Base-by-base conservation (phyloP, 2,113 vertebrate species). In the Chroicocephalus ridibundus region DNA sequence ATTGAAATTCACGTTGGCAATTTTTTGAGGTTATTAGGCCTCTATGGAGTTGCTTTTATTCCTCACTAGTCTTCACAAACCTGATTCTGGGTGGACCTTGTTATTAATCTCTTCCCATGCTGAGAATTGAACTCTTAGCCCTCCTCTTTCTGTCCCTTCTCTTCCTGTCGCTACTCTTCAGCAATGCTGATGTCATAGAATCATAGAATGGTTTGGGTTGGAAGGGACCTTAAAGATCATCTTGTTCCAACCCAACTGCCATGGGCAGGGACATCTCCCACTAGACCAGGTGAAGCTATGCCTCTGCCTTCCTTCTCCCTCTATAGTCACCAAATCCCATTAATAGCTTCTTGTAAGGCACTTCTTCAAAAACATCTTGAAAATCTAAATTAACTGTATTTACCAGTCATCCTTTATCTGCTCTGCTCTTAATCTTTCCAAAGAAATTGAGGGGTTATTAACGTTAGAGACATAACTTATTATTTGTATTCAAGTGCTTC, bases 41-140 rank as follows among this genome's bases (percentile, higher is more conserved):
- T 83, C 94, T 84, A 60, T n/a, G 60, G 58, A 86, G 57, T 27
- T 55, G 70, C 24, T 94, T 87, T 91, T 72, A 79, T 84, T 94
- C 70, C 55, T 83, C 12, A 2, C 36, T 57, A 24, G 61, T 60
- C 76, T 86, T 85, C 69, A 85, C 0, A 1, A 83, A 82, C 19
- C n/a, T 93, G 57, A 93, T 83, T 89, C 70, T 51, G n/a, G 76
- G 38, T 1, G 5, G 76, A 76, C 77, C 47, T 94, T 85, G 55
- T 80, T 88, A 94, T 94, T 97, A 96, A 96, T 65, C 82, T 94
- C 75, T 86, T 93, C 60, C 46, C 76, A 55, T 55, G 31, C 90
- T 95, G 76, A 61, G 66, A 88, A 71, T 9, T 94, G 65, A 95
- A 91, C 72, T 68, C 22, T 42, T 42, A 47, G 51, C 72, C 55